Conservation (phyloP, 2,888 invertebrate species). For the Drosophila macrospina region DNA sequence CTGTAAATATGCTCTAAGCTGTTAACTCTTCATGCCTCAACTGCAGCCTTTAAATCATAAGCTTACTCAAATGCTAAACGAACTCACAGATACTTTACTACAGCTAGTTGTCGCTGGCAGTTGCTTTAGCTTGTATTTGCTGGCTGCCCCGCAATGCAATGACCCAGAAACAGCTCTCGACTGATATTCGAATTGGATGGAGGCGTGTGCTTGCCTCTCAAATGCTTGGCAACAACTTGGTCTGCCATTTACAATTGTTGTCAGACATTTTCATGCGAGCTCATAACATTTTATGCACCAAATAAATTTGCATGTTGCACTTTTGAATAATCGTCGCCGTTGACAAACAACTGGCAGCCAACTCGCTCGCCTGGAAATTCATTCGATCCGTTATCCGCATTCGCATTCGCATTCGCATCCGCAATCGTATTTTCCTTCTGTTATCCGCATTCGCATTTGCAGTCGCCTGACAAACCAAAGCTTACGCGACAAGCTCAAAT, state of each 20-base stretch:
- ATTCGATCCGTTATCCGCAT: slow-evolving; percentile 19
- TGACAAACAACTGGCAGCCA: slow-evolving; percentile 78
- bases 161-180: slow-evolving; percentile 18
- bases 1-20: too few species aligned
- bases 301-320: slow-evolving; percentile 82
- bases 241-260: slow-evolving; percentile 71
- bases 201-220: slow-evolving; percentile 10
- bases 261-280: slow-evolving; percentile 80
- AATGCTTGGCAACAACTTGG: slow-evolving; percentile 58
- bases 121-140: not conserved
- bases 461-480: slow-evolving; percentile 17
- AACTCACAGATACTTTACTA: slow-evolving; percentile 5
- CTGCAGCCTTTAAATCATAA: not conserved
- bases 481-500: slow-evolving; percentile 48
- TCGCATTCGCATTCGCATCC: slow-evolving; percentile 4
- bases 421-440: not conserved
- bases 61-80: too few species aligned
- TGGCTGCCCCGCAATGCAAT: slow-evolving; percentile 11
- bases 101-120: not conserved
- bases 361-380: slow-evolving; percentile 57
- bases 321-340: slow-evolving; percentile 78
- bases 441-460: not conserved
- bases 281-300: slow-evolving; percentile 79
- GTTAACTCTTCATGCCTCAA: not conserved
- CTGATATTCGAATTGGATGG: not conserved